Evolutionary conservation across 1,140 invertebrate species (phyloP).

Genomic region (Drosophila dunni): DNA sequence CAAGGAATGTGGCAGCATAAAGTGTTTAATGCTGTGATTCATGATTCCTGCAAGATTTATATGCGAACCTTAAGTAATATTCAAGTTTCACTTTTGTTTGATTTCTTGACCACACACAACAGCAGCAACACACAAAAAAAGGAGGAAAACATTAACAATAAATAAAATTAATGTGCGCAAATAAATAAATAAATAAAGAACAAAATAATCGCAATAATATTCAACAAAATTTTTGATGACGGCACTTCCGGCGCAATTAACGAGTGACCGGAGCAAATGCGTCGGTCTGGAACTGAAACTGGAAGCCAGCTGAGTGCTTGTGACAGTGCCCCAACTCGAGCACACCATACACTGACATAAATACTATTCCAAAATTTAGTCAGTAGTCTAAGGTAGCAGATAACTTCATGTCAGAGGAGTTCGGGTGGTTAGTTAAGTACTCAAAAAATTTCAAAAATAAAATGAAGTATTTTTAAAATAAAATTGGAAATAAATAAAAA

Average conservation of each 20-base stretch:
- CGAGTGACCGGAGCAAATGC: constrained; percentile 51
- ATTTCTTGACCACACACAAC: constrained; percentile 62
- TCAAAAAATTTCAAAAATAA: too few species aligned
- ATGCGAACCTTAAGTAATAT: constrained; percentile 34
- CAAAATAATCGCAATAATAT: constrained; percentile 33
- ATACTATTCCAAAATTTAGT: too few species aligned
- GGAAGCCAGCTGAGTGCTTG: constrained; percentile 35
- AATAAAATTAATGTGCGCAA: constrained; percentile 64
- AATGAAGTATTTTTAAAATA: too few species aligned
- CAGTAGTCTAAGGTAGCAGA: too few species aligned
- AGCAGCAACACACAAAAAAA: constrained; percentile 16
- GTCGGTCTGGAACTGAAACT: constrained; percentile 52
- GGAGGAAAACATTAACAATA: constrained; percentile 46
- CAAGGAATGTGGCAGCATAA: constrained; percentile 5
- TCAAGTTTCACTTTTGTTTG: constrained; percentile 27
- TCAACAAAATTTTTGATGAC: constrained; percentile 60
- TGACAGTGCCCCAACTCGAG: constrained; percentile 18
- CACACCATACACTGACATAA: too few species aligned
- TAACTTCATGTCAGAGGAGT: too few species aligned
- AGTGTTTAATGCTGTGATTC: constrained; percentile 49
- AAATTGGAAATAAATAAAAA: too few species aligned
- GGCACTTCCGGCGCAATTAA: constrained; percentile 78
- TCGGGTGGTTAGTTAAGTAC: too few species aligned
- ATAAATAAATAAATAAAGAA: constrained; percentile 46
- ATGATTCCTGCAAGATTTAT: constrained; percentile 56